phyloP scores from a whole-genome alignment of 2,113 vertebrate species.

The Panthera leo region DNA sequence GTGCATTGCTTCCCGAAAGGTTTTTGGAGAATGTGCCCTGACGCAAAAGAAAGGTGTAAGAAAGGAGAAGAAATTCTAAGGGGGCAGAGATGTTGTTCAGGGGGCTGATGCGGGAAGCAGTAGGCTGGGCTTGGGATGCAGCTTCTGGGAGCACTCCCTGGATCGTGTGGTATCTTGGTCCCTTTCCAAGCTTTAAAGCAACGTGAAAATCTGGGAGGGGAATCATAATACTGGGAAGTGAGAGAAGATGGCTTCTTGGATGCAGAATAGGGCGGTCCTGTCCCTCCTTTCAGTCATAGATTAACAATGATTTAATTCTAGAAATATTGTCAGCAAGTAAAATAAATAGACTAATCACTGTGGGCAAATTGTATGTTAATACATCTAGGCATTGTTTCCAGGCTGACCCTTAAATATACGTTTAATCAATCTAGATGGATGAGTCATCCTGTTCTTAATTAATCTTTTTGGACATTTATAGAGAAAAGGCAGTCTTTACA shows the following conservation, averaged over 20 bases:
- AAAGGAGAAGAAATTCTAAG: neutral
- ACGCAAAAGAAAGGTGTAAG: neutral
- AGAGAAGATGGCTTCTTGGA: slow-evolving; percentile 35
- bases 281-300: slow-evolving; percentile 72
- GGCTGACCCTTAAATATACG: slow-evolving; percentile 75
- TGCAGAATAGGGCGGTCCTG: slow-evolving; percentile 64
- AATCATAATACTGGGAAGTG: neutral
- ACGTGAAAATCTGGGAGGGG: neutral
- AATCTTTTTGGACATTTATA: slow-evolving; percentile 76
- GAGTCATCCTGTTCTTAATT: slow-evolving; percentile 71
- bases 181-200: neutral
- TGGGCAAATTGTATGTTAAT: slow-evolving; percentile 80
- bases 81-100: neutral
- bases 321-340: slow-evolving; percentile 84
- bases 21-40: neutral
- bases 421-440: slow-evolving; percentile 78
- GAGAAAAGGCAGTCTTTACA: slow-evolving; percentile 73
- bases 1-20: neutral
- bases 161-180: neutral
- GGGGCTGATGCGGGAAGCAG: neutral
- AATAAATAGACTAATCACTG: slow-evolving; percentile 83
- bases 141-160: neutral
- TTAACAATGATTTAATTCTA: slow-evolving; percentile 85
- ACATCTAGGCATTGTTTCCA: slow-evolving; percentile 74
- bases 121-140: neutral